These are phyloP conservation scores for Micoletzkya japonica DNA, from an alignment of 2,888 invertebrate genomes.

Conservation along the genomic window DNA sequence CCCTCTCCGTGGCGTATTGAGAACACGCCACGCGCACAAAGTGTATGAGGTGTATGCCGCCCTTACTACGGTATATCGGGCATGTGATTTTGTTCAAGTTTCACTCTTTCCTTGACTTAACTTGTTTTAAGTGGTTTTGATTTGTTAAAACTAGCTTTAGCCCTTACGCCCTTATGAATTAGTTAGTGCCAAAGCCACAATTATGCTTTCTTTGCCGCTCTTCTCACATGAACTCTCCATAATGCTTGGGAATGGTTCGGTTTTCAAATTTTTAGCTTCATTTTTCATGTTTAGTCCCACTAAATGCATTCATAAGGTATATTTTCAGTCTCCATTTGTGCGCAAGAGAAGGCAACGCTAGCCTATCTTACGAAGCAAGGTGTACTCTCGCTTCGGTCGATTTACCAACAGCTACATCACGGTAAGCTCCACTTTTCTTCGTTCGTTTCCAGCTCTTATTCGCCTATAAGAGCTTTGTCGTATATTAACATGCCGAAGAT, in stretches of 20 bases:
- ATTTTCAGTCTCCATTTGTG: constrained; percentile 20
- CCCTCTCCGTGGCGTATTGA: not conserved
- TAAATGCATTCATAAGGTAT: not conserved
- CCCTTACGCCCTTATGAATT: not conserved
- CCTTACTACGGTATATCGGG: not conserved
- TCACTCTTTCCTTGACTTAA: not conserved
- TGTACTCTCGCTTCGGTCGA: constrained; percentile 29
- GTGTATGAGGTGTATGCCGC: not conserved
- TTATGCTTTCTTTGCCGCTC: too few species aligned
- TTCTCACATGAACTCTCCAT: not conserved
- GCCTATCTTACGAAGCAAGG: constrained; percentile 19
- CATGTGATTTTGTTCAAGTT: constrained; percentile 9
- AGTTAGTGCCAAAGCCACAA: too few species aligned
- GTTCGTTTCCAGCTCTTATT: not conserved
- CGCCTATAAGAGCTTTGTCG: too few species aligned
- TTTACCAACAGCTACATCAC: constrained; percentile 22
- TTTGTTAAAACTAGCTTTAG: not conserved
- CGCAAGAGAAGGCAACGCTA: constrained; percentile 25
- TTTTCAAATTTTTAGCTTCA: not conserved
- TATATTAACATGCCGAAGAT: too few species aligned
- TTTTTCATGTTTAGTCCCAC: not conserved
- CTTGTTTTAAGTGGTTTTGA: not conserved
- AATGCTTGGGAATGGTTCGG: not conserved
- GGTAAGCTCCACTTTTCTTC: not conserved
- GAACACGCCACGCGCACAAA: not conserved